Evolutionary conservation across 2,888 invertebrate species (phyloP).

Genomic region (Zhengitettix transpicula): DNA sequence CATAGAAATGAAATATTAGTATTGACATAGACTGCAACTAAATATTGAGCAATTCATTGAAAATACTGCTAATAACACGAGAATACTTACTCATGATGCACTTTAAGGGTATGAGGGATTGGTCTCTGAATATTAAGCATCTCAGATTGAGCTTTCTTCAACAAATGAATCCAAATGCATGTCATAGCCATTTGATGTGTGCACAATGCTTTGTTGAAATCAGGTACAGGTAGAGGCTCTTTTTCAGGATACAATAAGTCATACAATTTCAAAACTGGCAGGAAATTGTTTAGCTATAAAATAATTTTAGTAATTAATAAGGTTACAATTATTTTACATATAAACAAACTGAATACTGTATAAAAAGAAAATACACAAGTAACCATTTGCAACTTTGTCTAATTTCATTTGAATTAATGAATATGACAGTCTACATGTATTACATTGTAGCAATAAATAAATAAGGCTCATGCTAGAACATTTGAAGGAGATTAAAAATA

Average conservation of each 20-base stretch:
- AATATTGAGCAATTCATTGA: background rate
- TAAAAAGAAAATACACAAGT: no score
- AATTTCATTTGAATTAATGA: no score
- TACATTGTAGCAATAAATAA: no score
- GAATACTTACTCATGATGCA: conserved; percentile 60
- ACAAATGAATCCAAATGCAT: conserved; percentile 91
- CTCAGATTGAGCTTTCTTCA: conserved; percentile 83
- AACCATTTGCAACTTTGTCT: no score
- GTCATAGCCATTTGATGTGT: conserved; percentile 87
- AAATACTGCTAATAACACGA: background rate
- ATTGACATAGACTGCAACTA: background rate
- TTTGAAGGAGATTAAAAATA: no score
- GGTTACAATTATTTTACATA: background rate
- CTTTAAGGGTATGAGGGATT: conserved; percentile 64
- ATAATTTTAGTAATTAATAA: conserved; percentile 6
- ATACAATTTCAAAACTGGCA: conserved; percentile 79
- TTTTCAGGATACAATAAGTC: conserved; percentile 86
- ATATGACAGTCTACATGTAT: no score
- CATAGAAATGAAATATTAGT: no score
- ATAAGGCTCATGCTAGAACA: no score
- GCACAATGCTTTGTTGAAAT: conserved; percentile 69
- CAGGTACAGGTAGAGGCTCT: conserved; percentile 77
- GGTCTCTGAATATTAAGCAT: conserved; percentile 59
- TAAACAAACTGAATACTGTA: background rate
- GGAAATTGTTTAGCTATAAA: conserved; percentile 56